Evolutionary conservation across 2,113 vertebrate species (phyloP), one percentile per base, ranked within the genome.

Genomic region (Aspiorhynchus laticeps): DNA sequence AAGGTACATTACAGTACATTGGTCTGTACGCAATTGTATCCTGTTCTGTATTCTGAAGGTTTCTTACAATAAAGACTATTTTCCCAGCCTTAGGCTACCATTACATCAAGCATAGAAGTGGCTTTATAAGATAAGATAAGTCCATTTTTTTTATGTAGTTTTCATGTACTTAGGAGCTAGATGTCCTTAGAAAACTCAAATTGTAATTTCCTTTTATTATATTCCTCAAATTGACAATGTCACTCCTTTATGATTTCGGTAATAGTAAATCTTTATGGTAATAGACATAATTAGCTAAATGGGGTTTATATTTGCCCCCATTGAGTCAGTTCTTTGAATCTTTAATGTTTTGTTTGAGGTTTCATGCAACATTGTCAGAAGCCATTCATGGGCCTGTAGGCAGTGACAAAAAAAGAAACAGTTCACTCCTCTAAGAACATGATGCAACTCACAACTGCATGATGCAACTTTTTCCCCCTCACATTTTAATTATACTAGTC

Each of bases 51-150:
- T 81, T 79, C 26, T 69, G 28, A 77, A 28, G 73, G 51, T 46
- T 74, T 75, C 53, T 87, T 46, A 65, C 69, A 76, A 38, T 76
- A 46, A 83, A 41, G 80, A 51, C 43, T 67, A 26, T 75, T 48
- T 84, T 77, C 7, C 26, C 43, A 63, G 41, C 86, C 59, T 77
- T 31, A 41, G 86, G 71, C 59, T 67, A 14, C 73, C 31, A 78
- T 87, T 87, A 83, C 53, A 14, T 51, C 33, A 74, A 74, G 38
- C 80, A 65, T 53, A 77, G 56, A 87, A 76, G 48, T 75, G 80
- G 56, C 56, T 33, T 43, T 67, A 67, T 53, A 19, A 67, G 28
- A 67, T 53, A 19, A 67, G 28, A 79, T 63, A 15, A 63, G 33
- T 59, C 8, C 21, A 36, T 73, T 63, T 69, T 63, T 86, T 74